Evolutionary conservation across 1,140 invertebrate species (phyloP), one percentile per base, ranked within the genome.

Genomic region (Delia radicum): DNA sequence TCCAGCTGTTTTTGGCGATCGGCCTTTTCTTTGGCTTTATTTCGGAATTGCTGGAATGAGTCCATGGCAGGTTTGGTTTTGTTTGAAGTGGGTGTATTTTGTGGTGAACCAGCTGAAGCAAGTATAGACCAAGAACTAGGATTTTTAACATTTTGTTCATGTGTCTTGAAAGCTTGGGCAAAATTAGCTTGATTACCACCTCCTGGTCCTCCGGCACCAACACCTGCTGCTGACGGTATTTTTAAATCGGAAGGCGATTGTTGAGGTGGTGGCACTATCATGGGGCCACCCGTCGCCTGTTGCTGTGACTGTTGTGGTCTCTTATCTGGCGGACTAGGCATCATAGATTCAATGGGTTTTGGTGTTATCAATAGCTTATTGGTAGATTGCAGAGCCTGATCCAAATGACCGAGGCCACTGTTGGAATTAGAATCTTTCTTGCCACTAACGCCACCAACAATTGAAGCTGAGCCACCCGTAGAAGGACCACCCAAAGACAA

Each of bases 21-120:
- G 76, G 93, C 92, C 85, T 98, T 97, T 87, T 98, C 96, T 87
- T 96, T 95, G 8, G 96, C 96, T 89, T 97, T 93, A 84, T 97
- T 97, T 84, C 95, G 95, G 86, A 98, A 99, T 78, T 93, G 92
- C 87, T 91, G 90, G 82, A 92, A 92, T 84, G 90, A 91, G 77
- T 92, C 91, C 89, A 91, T 95, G 85, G 88, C 91, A 77, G 85
- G 92, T 87, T 89, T 92, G 84, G 89, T 87, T 86, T 91, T 91
- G 78, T 87, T 91, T 48, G 87, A 89, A 84, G 85, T 89, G 81
- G 85, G 88, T 82, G 89, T 87, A 80, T 89, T 89, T 80, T 92
- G 90, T 21, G 93, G 92, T 81, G 93, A 93, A 62, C 91, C 92
- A 46, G 93, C 92, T 85, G 94, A 93, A 0, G 94, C 95, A 71